Evolutionary conservation across 2,797 vertebrate genomes (phyloP), one percentile per base, ranked within the genome.

Genomic region (Masticophis lateralis): DNA sequence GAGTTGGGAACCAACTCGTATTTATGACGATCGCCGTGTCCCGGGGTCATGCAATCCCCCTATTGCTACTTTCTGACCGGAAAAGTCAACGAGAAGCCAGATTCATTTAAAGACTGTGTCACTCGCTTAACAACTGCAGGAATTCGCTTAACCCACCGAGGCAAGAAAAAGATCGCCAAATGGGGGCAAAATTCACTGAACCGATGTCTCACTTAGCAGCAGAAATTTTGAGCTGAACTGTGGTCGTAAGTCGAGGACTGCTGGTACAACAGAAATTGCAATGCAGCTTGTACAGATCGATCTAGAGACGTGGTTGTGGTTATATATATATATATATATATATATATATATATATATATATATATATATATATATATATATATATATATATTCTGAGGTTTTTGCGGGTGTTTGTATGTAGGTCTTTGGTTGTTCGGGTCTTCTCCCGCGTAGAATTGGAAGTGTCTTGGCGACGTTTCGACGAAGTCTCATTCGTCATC

Each of bases 21-120:
- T 74, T 37, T 37, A 37, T 37, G n/a, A 69, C 5, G n/a, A 14
- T 37, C 0, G n/a, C n/a, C 0, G 1, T 74, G n/a, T 37, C n/a
- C 66, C 27, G 0, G 12, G 2, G 10, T 25, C 59, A 60, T 5
- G 14, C 18, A 3, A 3, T 27, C 60, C 3, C 9, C 11, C n/a
- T 37, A 9, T 37, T 18, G n/a, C 1, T 1, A 20, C 32, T 7
- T 37, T 74, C 66, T 37, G 66, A 9, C 32, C 0, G 7, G 66
- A 16, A 1, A 74, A 37, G 32, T 37, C 7, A 13, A 74, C 0
- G 16, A 16, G n/a, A 74, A 37, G 32, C 66, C 16, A 32, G 66
- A 37, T 74, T 37, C 66, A 9, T 32, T 74, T 20, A 18, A 74
- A 2, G 0, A 37, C 22, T 3, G 8, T 10, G 59, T 25, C 3